Conservation (phyloP, 2,888 invertebrate species). For the Drosophila anomelani region DNA sequence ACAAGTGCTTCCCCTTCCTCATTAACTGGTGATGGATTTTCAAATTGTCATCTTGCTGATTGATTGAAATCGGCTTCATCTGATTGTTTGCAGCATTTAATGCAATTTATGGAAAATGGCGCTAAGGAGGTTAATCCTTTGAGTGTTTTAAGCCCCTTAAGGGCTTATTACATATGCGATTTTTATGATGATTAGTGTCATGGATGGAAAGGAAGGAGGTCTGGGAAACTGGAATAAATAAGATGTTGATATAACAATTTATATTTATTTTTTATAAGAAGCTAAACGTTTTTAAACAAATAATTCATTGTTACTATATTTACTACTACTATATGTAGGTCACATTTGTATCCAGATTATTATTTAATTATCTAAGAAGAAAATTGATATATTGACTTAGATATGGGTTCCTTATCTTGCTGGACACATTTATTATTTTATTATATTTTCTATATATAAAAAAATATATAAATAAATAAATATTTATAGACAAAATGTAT, state of each 20-base stretch:
- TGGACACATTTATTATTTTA: no score
- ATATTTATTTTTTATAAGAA: no score
- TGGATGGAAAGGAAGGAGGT: background rate
- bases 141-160: background rate
- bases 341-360: no score
- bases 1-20: conserved; percentile 47
- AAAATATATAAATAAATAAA: no score
- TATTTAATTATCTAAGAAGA: no score
- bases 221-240: background rate
- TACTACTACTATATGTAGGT: no score
- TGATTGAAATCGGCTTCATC: conserved; percentile 39
- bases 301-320: no score
- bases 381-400: no score
- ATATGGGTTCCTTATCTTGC: no score
- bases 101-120: conserved; percentile 19
- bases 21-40: conserved; percentile 42
- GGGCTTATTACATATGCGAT: conserved; percentile 1
- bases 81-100: conserved; percentile 33
- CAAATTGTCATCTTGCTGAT: conserved; percentile 42
- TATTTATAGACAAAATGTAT: no score
- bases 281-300: no score
- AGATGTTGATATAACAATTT: background rate
- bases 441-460: no score
- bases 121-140: conserved; percentile 22
- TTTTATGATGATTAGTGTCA: background rate